These are phyloP conservation scores for Acestrorhynchus altus DNA, from an alignment of 2,797 vertebrate species.

Conservation along the genomic window DNA sequence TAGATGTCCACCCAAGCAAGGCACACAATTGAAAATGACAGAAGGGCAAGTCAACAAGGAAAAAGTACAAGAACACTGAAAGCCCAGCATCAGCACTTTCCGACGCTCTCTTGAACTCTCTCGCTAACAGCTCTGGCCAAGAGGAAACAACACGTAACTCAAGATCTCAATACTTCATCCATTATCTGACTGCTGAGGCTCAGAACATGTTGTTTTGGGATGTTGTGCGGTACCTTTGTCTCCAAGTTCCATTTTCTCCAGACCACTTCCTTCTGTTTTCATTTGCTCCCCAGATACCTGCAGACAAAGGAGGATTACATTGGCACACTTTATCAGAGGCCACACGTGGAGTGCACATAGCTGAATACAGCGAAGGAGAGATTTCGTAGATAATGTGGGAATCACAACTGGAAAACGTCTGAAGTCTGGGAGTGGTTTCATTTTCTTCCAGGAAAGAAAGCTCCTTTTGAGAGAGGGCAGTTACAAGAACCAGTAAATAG, in stretches of 20 bases:
- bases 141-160: background rate
- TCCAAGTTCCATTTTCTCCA: conserved; percentile 80
- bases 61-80: conserved; percentile 7
- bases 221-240: conserved; percentile 57
- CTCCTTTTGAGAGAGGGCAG: background rate
- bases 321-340: background rate
- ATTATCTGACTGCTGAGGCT: background rate
- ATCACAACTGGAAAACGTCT: background rate
- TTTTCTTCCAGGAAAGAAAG: background rate
- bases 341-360: background rate
- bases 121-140: background rate
- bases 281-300: conserved; percentile 80
- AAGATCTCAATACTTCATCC: conserved; percentile 8
- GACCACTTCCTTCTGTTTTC: conserved; percentile 60
- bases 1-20: no score
- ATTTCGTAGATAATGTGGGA: background rate
- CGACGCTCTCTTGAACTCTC: background rate
- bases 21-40: background rate
- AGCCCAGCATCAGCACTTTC: conserved; percentile 38
- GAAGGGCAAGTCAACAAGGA: conserved; percentile 26
- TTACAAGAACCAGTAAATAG: no score
- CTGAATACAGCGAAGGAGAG: background rate
- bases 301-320: conserved; percentile 56
- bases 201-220: background rate
- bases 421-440: background rate